phyloP scores from a whole-genome alignment of 2,888 invertebrate genomes.

The Apamea sordens region DNA sequence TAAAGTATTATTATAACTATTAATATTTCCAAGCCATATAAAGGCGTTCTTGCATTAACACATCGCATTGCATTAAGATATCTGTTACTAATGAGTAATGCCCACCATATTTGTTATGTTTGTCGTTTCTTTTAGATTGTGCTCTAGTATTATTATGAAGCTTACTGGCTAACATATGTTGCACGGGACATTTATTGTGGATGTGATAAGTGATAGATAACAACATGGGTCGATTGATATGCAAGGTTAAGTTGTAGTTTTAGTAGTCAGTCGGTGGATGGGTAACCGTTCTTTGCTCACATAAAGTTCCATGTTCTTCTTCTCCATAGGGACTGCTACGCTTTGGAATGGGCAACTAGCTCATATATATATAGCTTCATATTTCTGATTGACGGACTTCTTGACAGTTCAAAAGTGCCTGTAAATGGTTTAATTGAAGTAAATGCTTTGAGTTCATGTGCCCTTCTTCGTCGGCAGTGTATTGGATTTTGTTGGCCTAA shows the following conservation, averaged over 20 bases:
- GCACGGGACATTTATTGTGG: background rate
- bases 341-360: too few species aligned
- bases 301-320: too few species aligned
- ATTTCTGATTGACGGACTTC: too few species aligned
- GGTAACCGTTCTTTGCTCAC: background rate
- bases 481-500: too few species aligned
- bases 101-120: conserved; percentile 25
- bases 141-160: background rate
- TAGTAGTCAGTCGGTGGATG: background rate
- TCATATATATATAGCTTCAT: too few species aligned
- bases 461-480: too few species aligned
- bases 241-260: background rate
- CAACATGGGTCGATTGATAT: background rate
- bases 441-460: too few species aligned
- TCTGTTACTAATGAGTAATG: conserved; percentile 28
- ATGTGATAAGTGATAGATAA: background rate
- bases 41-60: conserved; percentile 28
- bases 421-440: too few species aligned
- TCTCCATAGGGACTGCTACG: too few species aligned
- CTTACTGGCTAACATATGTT: conserved; percentile 26
- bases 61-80: conserved; percentile 39
- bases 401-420: too few species aligned
- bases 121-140: conserved; percentile 8
- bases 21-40: conserved; percentile 42
- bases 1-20: background rate